A percentile compares a stretch with the other conserved stretches of the same genome.
These are phyloP conservation scores for Petrosia ficiformis DNA, from an alignment of 37 sponge, comb jelly and placozoan species.

Conservation along the genomic window DNA sequence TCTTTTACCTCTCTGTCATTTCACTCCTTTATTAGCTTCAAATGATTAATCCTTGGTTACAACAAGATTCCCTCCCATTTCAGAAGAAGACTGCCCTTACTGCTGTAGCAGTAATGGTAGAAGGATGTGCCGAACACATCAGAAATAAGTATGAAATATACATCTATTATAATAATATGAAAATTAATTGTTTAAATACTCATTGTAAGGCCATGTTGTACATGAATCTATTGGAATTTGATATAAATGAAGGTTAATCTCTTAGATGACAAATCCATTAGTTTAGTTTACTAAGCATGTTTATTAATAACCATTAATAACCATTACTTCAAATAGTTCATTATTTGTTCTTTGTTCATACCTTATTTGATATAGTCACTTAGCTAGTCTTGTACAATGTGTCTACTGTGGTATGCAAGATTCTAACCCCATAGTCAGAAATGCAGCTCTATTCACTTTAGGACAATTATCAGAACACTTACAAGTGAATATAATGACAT, in stretches of 20 bases:
- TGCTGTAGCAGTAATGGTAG: conserved; percentile 86
- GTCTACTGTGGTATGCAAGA: conserved; percentile 59
- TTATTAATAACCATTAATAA: no score
- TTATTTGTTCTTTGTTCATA: neutral
- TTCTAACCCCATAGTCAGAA: conserved; percentile 66
- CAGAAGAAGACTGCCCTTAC: conserved; percentile 73
- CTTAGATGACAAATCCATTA: no score
- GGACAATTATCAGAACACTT: conserved; percentile 95
- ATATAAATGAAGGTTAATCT: no score
- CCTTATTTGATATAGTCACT: conserved; percentile 12
- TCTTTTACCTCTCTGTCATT: neutral
- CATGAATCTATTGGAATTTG: no score
- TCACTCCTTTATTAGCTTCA: conserved; percentile 24
- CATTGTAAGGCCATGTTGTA: no score
- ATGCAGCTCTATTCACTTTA: conserved; percentile 93
- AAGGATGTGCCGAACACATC: conserved; percentile 86
- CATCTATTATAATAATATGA: no score
- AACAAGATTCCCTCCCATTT: conserved; percentile 20
- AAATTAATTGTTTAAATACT: no score
- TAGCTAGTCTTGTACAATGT: conserved; percentile 15
- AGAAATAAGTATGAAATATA: conserved; percentile 33
- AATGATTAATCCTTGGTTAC: conserved; percentile 48
- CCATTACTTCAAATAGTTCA: no score
- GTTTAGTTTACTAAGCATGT: no score
- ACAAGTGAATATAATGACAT: conserved; percentile 46